These are phyloP conservation scores for Capitulum mitella DNA, from an alignment of 2,888 invertebrate species.

Conservation along the genomic window DNA sequence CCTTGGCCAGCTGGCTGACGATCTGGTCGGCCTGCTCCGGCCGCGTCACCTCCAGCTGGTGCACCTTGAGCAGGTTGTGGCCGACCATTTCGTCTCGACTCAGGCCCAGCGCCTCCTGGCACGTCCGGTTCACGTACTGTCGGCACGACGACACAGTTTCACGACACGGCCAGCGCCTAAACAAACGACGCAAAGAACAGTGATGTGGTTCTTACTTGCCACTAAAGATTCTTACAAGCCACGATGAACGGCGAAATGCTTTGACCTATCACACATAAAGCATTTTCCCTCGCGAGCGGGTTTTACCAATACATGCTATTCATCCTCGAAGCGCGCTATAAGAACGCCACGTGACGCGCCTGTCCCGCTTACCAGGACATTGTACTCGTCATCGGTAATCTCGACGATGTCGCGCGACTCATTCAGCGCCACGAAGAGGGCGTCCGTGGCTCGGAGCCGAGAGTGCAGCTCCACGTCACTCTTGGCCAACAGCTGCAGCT, in stretches of 20 bases:
- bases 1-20: slow-evolving; percentile 56
- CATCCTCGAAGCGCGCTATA: no score
- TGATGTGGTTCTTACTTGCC: no score
- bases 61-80: slow-evolving; percentile 53
- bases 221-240: no score
- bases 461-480: slow-evolving; percentile 64
- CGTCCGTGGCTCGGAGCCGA: slow-evolving; percentile 70
- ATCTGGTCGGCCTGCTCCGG: slow-evolving; percentile 45
- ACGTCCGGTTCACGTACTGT: slow-evolving; percentile 79
- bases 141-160: no score
- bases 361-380: slow-evolving; percentile 32
- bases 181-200: no score
- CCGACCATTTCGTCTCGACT: slow-evolving; percentile 57
- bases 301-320: no score
- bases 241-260: no score
- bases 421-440: slow-evolving; percentile 77
- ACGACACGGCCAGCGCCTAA: no score
- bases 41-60: slow-evolving; percentile 47
- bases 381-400: slow-evolving; percentile 73
- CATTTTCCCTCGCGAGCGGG: no score
- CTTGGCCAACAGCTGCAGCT: slow-evolving; percentile 70
- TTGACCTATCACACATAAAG: no score
- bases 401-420: slow-evolving; percentile 77
- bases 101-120: slow-evolving; percentile 72
- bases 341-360: no score